phyloP scores from a whole-genome alignment of 2,113 vertebrate species.

The Dasypus novemcinctus region DNA sequence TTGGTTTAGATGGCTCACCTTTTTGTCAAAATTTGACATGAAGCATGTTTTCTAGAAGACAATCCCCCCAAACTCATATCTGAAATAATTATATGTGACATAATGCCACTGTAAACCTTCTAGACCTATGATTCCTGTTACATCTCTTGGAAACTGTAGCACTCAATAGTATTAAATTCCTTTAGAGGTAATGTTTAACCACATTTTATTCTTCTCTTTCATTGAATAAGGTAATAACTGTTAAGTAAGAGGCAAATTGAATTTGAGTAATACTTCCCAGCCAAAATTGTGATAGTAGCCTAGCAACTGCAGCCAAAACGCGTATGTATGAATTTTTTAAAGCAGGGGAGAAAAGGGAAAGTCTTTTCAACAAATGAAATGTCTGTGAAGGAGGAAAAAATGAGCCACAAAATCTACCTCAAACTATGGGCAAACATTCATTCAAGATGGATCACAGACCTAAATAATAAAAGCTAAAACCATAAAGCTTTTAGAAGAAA shows the following conservation, averaged over 20 bases:
- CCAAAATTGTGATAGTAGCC: not conserved
- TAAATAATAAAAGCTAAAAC: not conserved
- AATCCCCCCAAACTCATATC: not conserved
- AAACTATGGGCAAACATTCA: not conserved
- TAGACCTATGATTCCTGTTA: not conserved
- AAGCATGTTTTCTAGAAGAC: not conserved
- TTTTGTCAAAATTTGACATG: not conserved
- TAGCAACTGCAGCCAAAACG: conserved; percentile 32
- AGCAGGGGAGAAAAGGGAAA: not conserved
- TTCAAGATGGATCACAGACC: not conserved
- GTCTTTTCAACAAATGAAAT: not conserved
- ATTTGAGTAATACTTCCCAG: not conserved
- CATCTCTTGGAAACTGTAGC: not conserved
- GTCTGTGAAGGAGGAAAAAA: not conserved
- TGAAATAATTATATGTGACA: not conserved
- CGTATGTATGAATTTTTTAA: not conserved
- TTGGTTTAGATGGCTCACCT: not conserved
- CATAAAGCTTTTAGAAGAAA: conserved; percentile 6
- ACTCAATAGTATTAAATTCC: not conserved
- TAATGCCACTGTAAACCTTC: not conserved
- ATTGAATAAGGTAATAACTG: not conserved
- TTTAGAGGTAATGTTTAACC: conserved; percentile 19
- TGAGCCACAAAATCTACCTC: not conserved
- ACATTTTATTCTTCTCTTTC: not conserved
- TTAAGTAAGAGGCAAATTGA: not conserved